A percentile compares a stretch with the other conserved stretches of the same genome.
These are phyloP conservation scores for Lepus americanus DNA, from an alignment of 2,113 vertebrate genomes.

Conservation along the genomic window DNA sequence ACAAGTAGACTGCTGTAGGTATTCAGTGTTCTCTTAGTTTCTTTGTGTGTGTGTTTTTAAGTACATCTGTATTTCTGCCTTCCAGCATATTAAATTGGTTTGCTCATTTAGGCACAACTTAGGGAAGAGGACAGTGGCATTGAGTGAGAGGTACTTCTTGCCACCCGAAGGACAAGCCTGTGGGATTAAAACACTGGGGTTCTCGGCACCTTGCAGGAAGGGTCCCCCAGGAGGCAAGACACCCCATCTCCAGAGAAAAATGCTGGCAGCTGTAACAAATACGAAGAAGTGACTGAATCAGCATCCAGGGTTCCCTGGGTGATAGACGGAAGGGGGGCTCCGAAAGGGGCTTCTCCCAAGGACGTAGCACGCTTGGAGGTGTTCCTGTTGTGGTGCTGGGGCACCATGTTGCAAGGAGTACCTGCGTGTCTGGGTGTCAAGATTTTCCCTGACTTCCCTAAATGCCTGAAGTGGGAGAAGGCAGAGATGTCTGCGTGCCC, in stretches of 20 bases:
- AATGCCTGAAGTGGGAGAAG: neutral
- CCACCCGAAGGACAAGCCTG: constrained; percentile 29
- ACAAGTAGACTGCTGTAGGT: neutral
- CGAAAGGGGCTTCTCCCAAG: constrained; percentile 43
- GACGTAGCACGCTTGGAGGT: constrained; percentile 74
- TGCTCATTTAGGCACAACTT: constrained; percentile 21
- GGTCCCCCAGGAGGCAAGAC: constrained; percentile 70
- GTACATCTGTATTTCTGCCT: constrained; percentile 40
- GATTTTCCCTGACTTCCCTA: constrained; percentile 54
- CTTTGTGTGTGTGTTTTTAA: neutral
- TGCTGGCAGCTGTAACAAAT: constrained; percentile 73
- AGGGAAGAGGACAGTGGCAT: constrained; percentile 69
- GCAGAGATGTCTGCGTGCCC: constrained; percentile 36
- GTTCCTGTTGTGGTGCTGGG: neutral
- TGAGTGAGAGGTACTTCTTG: constrained; percentile 84
- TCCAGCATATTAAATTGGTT: constrained; percentile 58
- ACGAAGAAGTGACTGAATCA: constrained; percentile 78
- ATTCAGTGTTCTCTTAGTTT: neutral
- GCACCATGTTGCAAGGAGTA: neutral
- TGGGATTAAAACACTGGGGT: neutral
- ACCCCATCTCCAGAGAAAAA: constrained; percentile 32
- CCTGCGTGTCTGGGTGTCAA: neutral
- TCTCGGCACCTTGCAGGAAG: constrained; percentile 34
- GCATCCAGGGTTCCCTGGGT: constrained; percentile 33
- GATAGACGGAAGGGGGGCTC: constrained; percentile 76